Evolutionary conservation across 2,888 invertebrate genomes (phyloP), one percentile per base, ranked within the genome.

Genomic region (Listrodromus nycthemerus): DNA sequence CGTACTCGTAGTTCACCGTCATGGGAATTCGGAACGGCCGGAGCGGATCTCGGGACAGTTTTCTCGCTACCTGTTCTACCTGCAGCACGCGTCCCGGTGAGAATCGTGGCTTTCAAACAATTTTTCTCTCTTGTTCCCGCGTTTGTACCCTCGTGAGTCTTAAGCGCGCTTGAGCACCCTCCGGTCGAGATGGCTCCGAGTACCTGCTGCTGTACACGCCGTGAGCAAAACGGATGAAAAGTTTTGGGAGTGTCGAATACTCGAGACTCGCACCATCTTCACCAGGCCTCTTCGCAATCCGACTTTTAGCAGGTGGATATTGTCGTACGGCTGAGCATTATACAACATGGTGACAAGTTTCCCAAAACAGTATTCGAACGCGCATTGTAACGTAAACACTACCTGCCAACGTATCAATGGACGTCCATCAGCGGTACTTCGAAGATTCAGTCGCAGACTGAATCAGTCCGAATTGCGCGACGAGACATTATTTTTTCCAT

Each of bases 261-360:
- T 70, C 78, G 61, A 79, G 58, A 41, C 55, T 45, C 7, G n/a
- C 74, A 63, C 61, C 16, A 63, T 33, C 61, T 45, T 27, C 30
- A 7, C 16, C 21, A 63, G 55, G 74, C 55, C 33, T 24, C 58
- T 27, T 33, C 24, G 65, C 27, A 65, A 24, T 27, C 63, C 80
- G 61, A 77, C 78, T 67, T 71, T 75, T 79, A 61, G 82, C 84
- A 84, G 84, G 84, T 84, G 84, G 65, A 75, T 75, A 66, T 80
- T 73, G 82, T 84, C 79, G 78, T 79, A 24, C 45, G 1, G 33
- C 70, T 66, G 48, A 58, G 52, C 45, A 65, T 77, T 77, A 63
- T 77, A 63, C 55, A 33, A 16, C 30, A 67, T 61, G 30, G 69
- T 33, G 67, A 55, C 27, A 67, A 73, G 71, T 77, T 70, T 13